A percentile compares a stretch with the other conserved stretches of the same genome.
These are phyloP conservation scores for Pandemis cinnamomeana DNA, from an alignment of 2,888 invertebrate species.

Conservation along the genomic window DNA sequence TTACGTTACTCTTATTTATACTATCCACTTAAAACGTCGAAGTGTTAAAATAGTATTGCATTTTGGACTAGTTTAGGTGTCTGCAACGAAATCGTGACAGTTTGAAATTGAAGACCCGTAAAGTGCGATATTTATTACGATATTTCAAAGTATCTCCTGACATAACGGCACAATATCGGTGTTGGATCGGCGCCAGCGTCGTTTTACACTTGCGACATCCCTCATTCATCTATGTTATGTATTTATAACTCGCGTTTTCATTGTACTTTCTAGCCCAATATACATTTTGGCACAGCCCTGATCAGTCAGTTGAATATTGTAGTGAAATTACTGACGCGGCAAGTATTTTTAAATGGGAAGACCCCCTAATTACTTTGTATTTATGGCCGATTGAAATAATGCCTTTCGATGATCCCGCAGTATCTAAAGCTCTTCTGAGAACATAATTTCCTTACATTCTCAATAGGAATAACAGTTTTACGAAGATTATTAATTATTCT, in stretches of 20 bases:
- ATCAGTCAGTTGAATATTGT: constrained; percentile 2
- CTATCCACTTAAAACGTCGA: too few relatives aligned
- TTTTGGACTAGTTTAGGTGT: too few relatives aligned
- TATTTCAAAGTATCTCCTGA: constrained; percentile 33
- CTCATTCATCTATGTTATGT: constrained; percentile 41
- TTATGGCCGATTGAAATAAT: not conserved
- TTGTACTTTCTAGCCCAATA: constrained; percentile 31
- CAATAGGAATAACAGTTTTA: not conserved
- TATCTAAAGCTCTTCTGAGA: not conserved
- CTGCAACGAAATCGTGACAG: constrained; percentile 16
- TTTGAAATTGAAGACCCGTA: constrained; percentile 15
- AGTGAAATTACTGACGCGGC: constrained; percentile 23
- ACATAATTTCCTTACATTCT: not conserved
- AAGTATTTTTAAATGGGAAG: constrained; percentile 21
- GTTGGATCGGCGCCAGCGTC: constrained; percentile 32
- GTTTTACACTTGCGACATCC: constrained; percentile 40
- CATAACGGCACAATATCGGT: constrained; percentile 31
- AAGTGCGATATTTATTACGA: constrained; percentile 34
- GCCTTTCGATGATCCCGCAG: not conserved
- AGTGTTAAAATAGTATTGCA: too few relatives aligned
- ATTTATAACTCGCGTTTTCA: constrained; percentile 36
- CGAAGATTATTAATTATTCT: not conserved
- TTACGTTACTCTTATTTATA: too few relatives aligned
- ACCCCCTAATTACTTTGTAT: constrained; percentile 5
- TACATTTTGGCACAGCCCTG: constrained; percentile 23